Evolutionary conservation across 2,888 invertebrate species (phyloP), one percentile per base, ranked within the genome.

Genomic region (Apotomis capreana): DNA sequence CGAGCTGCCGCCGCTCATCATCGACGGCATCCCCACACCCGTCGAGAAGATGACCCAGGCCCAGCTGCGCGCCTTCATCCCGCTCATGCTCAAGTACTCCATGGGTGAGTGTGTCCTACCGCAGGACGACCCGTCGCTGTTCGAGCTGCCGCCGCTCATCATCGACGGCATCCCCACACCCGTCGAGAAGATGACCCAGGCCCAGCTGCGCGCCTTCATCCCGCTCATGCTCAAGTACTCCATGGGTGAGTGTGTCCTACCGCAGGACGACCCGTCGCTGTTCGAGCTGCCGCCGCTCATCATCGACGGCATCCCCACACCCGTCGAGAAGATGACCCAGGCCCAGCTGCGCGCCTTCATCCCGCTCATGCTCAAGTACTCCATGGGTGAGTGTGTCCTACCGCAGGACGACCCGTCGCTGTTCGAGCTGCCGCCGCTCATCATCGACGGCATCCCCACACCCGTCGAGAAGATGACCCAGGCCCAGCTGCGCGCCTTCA

Each of bases 241-340:
- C 4, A 99, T 99, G 78, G 98, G 97, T 83, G 81, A 90, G 89
- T 72, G 36, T 0, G 8, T 15, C 59, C 44, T n/a, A 6, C 89
- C 92, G 79, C 96, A 95, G 84, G 98, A 99, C 84, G 98, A 98
- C 94, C 94, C 98, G 4, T 96, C 97, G 77, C 94, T 99, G 71
- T 98, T 99, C 91, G 99, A 99, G 94, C 93, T 99, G 88, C 99
- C 99, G 75, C 98, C 98, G 60, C 94, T 99, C 77, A 98, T 98
- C 83, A 98, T 99, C 83, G 99, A 99, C 92, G 99, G 99, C 76
- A 99, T 99, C 87, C 99, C 99, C 76, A 99, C 99, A 74, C 98
- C 99, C 13, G 98, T 99, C 0, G 99, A 99, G 93, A 99, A 99
- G 95, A 99, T 99, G 99, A 99, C 99, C 55, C 98, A 99, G 94